Base-by-base conservation (phyloP, 2,113 vertebrate genomes). In the Crocuta crocuta region DNA sequence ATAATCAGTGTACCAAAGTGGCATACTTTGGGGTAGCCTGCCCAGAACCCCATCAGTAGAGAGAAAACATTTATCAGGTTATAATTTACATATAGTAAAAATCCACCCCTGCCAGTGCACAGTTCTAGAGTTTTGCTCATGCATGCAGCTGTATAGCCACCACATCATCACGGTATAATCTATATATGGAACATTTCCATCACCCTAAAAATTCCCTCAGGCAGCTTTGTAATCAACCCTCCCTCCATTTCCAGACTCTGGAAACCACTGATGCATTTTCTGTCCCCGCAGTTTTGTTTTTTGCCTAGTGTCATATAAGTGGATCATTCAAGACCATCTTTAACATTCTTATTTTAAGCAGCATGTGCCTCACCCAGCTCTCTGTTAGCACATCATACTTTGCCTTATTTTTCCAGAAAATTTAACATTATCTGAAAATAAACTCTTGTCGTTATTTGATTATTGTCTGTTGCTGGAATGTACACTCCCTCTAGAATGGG, bases 281-380 rank as follows among this genome's bases (percentile, higher is more conserved):
- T 65, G 9, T 58, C 74, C 63, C 92, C 84, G 26, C 15, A 9
- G 79, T 45, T 95, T 90, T 39, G 17, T 2, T 63, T 94, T 94
- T 68, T 73, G 63, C 45, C 74, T 31, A 3, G 17, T 10, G 95
- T 55, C 83, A 19, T 19, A 10, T 74, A 83, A 48, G 71, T 71
- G 26, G n/a, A 66, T 92, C 33, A 43, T 11, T 65, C 33, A 76
- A 71, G 33, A 53, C 39, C 35, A 78, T 84, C 58, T 35, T 73
- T 84, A 91, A 43, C 70, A 91, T 76, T 68, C 33, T 95, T 92
- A 78, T 87, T 80, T 70, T 73, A 92, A 71, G 23, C 31, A 66
- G 23, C 19, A 28, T 2, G 21, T 68, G 19, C n/a, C 53, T 28
- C 24, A 63, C 31, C 39, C 10, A 21, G 24, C 63, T 65, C 31